A percentile compares a stretch with the other conserved stretches of the same genome.
Conservation (phyloP, 1,140 invertebrate species). For the Tetramorium simillimum region DNA sequence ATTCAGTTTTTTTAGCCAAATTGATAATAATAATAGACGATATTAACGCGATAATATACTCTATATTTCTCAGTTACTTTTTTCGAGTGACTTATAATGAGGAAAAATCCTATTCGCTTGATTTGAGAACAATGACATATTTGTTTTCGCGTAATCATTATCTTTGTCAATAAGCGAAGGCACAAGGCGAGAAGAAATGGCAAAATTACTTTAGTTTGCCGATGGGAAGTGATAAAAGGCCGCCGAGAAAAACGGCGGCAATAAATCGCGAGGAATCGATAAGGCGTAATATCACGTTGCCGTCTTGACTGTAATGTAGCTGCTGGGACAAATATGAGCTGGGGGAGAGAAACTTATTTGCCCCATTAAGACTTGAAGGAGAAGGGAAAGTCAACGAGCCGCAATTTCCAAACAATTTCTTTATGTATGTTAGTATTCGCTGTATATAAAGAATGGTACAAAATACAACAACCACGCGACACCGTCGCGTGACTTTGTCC, state of each 20-base stretch:
- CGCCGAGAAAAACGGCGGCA: constrained; percentile 59
- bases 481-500: neutral
- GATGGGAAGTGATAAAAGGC: constrained; percentile 35
- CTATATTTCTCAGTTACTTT: neutral
- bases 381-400: constrained; percentile 22
- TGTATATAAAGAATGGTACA: constrained; percentile 48
- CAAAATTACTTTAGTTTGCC: constrained; percentile 40
- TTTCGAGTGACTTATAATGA: neutral
- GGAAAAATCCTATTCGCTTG: neutral
- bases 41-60: neutral
- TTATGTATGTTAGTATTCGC: neutral
- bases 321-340: constrained; percentile 64
- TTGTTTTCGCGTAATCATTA: neutral
- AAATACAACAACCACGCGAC: constrained; percentile 12
- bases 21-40: neutral
- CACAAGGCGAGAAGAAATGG: neutral
- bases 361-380: constrained; percentile 5
- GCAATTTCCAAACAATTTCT: constrained; percentile 15
- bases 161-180: constrained; percentile 16
- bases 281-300: constrained; percentile 59
- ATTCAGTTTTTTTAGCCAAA: neutral
- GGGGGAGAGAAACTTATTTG: constrained; percentile 60
- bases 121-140: constrained; percentile 16
- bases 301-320: constrained; percentile 62
- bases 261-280: constrained; percentile 58